phyloP scores from a whole-genome alignment of 1,140 invertebrate species.

The Notospermus geniculatus region DNA sequence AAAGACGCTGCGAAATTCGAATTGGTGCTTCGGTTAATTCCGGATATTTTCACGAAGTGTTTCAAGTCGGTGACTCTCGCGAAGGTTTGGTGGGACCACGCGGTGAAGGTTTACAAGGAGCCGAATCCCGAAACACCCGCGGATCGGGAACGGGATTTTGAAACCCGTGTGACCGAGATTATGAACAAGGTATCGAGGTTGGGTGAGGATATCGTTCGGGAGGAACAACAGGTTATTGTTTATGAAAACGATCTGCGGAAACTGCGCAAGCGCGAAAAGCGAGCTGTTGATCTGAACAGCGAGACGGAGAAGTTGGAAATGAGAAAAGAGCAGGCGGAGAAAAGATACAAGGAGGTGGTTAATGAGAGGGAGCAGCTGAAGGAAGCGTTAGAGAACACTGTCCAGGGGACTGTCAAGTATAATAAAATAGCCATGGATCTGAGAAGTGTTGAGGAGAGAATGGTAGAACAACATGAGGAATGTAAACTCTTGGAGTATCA shows the following conservation, averaged over 20 bases:
- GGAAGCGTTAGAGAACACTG: neutral
- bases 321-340: conserved; percentile 11
- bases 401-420: conserved; percentile 7
- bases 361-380: conserved; percentile 15
- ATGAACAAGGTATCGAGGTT: conserved; percentile 8
- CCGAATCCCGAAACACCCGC: conserved; percentile 13
- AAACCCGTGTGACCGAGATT: conserved; percentile 16
- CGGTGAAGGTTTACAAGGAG: conserved; percentile 29
- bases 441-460: conserved; percentile 15
- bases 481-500: conserved; percentile 30
- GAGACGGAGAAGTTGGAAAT: conserved; percentile 15
- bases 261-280: conserved; percentile 20
- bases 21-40: conserved; percentile 29
- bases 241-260: conserved; percentile 12
- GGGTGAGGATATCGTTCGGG: conserved; percentile 14
- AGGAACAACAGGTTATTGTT: conserved; percentile 18
- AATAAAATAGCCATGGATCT: conserved; percentile 15
- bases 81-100: conserved; percentile 33
- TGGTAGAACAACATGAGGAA: conserved; percentile 20
- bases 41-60: conserved; percentile 39
- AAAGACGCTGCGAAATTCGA: conserved; percentile 23
- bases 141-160: neutral
- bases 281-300: conserved; percentile 12
- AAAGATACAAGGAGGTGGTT: conserved; percentile 13
- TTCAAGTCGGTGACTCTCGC: conserved; percentile 38